These are phyloP conservation scores for Drosophila formosana DNA, from an alignment of 2,888 invertebrate genomes.

Conservation along the genomic window DNA sequence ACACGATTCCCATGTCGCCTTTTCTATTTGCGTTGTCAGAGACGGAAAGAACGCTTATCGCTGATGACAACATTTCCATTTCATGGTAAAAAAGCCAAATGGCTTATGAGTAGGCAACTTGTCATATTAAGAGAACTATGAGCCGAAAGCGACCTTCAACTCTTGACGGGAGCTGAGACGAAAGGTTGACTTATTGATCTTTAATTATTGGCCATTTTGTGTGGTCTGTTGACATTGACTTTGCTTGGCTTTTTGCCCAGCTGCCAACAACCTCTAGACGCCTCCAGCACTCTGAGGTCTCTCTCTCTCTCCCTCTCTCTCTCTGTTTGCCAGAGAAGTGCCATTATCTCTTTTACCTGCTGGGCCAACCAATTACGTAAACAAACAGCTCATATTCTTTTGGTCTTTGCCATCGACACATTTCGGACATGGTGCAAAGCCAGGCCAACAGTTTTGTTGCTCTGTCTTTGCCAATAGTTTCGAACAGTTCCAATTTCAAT, in stretches of 20 bases:
- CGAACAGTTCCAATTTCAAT: slow-evolving; percentile 56
- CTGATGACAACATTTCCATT: slow-evolving; percentile 46
- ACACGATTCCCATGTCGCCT: slow-evolving; percentile 16
- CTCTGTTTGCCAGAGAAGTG: slow-evolving; percentile 14
- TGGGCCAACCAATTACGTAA: slow-evolving; percentile 41
- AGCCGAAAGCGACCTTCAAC: slow-evolving; percentile 41
- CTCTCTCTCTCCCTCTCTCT: not conserved
- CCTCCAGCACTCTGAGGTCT: not conserved
- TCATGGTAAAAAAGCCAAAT: slow-evolving; percentile 22
- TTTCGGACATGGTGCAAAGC: too few species aligned
- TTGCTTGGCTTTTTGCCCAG: slow-evolving; percentile 13
- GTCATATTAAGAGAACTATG: slow-evolving; percentile 13
- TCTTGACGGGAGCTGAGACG: slow-evolving; percentile 5
- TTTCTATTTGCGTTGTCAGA: slow-evolving; percentile 27
- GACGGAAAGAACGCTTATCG: slow-evolving; percentile 40
- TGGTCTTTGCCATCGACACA: slow-evolving; percentile 7
- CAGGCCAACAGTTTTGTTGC: slow-evolving; percentile 11
- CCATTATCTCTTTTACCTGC: slow-evolving; percentile 33
- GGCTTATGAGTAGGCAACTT: slow-evolving; percentile 32
- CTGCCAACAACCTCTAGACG: slow-evolving; percentile 58
- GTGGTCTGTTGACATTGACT: slow-evolving; percentile 63
- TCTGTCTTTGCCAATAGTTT: slow-evolving; percentile 37
- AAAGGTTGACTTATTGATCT: slow-evolving; percentile 62
- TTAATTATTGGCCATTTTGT: slow-evolving; percentile 43
- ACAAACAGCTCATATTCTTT: slow-evolving; percentile 16